Conservation (phyloP, 2,888 invertebrate genomes). For the Venusia cambrica region DNA sequence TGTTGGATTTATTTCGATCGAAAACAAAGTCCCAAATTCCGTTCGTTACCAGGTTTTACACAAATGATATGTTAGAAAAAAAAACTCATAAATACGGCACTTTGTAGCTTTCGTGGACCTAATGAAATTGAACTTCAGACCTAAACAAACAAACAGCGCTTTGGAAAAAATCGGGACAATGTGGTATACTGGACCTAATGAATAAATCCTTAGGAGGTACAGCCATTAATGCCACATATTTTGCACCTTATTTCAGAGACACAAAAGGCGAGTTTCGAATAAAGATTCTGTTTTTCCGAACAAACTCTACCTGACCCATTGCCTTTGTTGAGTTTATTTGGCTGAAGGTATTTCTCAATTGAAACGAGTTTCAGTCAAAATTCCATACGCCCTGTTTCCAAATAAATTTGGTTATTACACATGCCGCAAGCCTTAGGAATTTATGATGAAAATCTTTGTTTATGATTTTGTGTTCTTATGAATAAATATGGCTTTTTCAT, state of each 20-base stretch:
- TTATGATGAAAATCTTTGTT: conserved; percentile 21
- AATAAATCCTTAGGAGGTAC: conserved; percentile 9
- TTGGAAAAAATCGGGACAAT: conserved; percentile 34
- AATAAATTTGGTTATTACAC: conserved; percentile 29
- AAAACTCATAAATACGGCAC: conserved; percentile 10
- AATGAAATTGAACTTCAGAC: conserved; percentile 51
- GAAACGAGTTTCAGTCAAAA: conserved; percentile 32
- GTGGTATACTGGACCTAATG: conserved; percentile 19
- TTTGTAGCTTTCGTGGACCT: conserved; percentile 20
- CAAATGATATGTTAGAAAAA: conserved; percentile 3
- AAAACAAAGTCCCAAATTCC: conserved; percentile 6
- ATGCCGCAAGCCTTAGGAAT: conserved; percentile 16
- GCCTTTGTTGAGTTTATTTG: conserved; percentile 34
- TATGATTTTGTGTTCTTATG: conserved; percentile 19
- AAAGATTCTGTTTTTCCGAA: conserved; percentile 8
- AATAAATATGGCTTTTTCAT: conserved; percentile 14
- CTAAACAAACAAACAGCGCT: conserved; percentile 59
- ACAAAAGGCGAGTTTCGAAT: conserved; percentile 17
- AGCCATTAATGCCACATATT: too few relatives aligned
- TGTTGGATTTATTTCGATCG: conserved; percentile 8
- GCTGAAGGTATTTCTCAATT: conserved; percentile 32
- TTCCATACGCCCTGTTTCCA: conserved; percentile 26
- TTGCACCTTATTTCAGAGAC: conserved; percentile 10
- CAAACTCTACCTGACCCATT: conserved; percentile 46
- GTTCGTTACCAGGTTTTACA: conserved; percentile 13